Conservation (phyloP, 92 coral and sea anemone species). For the Umimayanthus kanabou region DNA sequence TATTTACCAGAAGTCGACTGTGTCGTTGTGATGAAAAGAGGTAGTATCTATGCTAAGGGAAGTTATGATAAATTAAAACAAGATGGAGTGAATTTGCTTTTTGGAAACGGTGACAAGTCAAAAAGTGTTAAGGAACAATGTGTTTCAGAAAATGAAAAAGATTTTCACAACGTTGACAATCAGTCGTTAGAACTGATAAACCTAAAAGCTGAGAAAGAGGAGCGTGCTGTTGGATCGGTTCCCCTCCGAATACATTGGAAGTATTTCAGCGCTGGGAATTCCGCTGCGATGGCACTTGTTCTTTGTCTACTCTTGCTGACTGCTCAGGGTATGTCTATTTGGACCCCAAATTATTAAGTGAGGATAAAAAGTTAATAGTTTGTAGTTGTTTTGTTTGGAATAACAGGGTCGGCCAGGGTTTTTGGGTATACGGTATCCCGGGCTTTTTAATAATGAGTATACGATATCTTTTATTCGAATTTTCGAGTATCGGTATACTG, state of each 20-base stretch:
- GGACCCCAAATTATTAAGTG: background rate
- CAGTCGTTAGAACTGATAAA: background rate
- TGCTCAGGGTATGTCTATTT: slow-evolving; percentile 7
- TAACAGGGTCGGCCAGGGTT: no score
- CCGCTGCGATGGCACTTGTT: background rate
- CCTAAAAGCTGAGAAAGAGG: background rate
- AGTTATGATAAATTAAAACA: background rate
- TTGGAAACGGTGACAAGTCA: background rate
- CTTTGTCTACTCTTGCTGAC: background rate
- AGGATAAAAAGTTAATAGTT: background rate
- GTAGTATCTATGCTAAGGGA: background rate
- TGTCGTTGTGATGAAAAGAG: slow-evolving; percentile 10
- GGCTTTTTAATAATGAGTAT: no score
- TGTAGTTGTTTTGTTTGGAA: background rate
- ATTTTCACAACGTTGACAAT: background rate
- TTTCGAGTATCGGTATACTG: no score
- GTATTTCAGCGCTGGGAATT: slow-evolving; percentile 20
- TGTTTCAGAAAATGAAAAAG: background rate
- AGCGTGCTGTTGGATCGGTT: background rate
- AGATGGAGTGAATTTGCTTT: background rate
- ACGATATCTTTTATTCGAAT: no score
- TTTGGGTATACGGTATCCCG: no score
- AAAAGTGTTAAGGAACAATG: background rate
- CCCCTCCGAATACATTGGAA: slow-evolving; percentile 1
- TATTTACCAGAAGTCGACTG: slow-evolving; percentile 13